Base-by-base conservation (phyloP, 2,113 vertebrate genomes). In the Dromiciops gliroides region DNA sequence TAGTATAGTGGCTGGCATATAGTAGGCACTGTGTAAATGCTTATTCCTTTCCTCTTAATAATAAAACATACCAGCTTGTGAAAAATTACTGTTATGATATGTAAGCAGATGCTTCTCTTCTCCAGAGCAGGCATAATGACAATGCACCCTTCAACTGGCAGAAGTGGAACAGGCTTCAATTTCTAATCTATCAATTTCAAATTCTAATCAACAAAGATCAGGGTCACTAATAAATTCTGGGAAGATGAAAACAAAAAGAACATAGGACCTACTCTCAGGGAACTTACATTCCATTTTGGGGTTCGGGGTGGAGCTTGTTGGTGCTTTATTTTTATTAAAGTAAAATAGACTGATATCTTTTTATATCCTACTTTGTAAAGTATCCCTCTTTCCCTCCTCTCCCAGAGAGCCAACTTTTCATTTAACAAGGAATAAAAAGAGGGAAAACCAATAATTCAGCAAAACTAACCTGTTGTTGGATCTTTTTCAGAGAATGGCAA, bases 11-110 rank as follows among this genome's bases (percentile, higher is more conserved):
- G 6, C n/a, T 83, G 67, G 67, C 16, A 22, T 16, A 44, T 83
- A 75, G 4, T 6, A 83, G 95, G 48, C 3, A 48, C 24, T n/a
- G 37, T 1, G 67, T 25, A 89, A 83, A 49, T 91, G 91, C 22
- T 91, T 92, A 89, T 47, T 89, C 37, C 90, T 89, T 91, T 67
- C 37, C n/a, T 60, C 49, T 89, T 44, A 96, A 94, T 31, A 90
- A 51, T n/a, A 37, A 44, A 49, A 37, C 37, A 75, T 10, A 56
- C 25, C 53, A 28, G 53, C 53, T 75, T 75, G 37, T 14, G 19
- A 31, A 75, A 67, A 75, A 83, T 83, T 44, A 44, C n/a, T 44
- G 8, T 83, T 44, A 22, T 83, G n/a, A 44, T 83, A 16, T 44
- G 7, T 44, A 16, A 75, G 19, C 6, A 44, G n/a, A 83, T n/a